Evolutionary conservation across 1,140 invertebrate species (phyloP), one percentile per base, ranked within the genome.

Genomic region (Octopus sinensis): DNA sequence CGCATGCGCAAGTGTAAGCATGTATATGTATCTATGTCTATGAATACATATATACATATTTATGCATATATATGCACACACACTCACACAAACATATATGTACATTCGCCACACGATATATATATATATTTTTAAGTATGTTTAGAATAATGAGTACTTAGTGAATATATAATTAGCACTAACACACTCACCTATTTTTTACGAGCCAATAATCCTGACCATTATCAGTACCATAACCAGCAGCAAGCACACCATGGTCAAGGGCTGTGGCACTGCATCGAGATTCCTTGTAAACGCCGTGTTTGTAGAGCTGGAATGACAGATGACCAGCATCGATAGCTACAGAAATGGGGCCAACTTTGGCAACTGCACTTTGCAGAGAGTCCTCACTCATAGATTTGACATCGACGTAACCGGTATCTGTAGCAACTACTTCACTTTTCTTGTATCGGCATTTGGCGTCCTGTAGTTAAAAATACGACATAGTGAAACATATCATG

Each of bases 241-340:
- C 95, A 75, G 93, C 93, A 17, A 96, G 89, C 4, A 97, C 97
- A 83, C 96, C 97, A 88, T 98, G 97, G 90, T 98, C 96, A 17
- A 98, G 91, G 77, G 93, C 90, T n/a, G 92, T 88, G 5, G 93
- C 90, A 85, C 94, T 91, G 92, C 97, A 96, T 7, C 92, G 87
- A 4, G 91, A 90, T 76, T 95, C 94, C 83, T 93, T 91, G 88
- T 95, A 96, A 53, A 95, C 92, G 82, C 94, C 86, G 13, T 76
- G 81, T 54, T 76, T 85, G 81, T 84, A 85, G 6, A 79, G 53
- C 82, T 87, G 86, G 83, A 88, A 88, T 9, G 84, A 85, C 17
- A 71, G 53, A 79, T 85, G 85, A 43, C 80, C 81, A 23, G 87
- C 97, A 93, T 99, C 97, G 88, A 99, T 98, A 79, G 96, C 97